Base-by-base conservation (phyloP, 1,140 invertebrate genomes). In the Anastrepha obliqua region DNA sequence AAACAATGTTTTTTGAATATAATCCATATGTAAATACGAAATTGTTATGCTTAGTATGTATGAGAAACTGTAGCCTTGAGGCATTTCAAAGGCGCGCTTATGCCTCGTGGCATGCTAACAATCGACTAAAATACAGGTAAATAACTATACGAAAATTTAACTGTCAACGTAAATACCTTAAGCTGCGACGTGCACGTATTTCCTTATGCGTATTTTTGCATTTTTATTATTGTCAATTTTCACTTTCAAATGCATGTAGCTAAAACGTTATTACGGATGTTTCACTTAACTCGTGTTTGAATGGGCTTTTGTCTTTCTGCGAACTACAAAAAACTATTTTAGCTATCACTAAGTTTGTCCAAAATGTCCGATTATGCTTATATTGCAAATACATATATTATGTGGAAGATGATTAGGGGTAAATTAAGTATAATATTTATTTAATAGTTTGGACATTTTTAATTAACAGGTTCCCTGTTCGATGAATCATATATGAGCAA, bases 41-140 rank as follows among this genome's bases (percentile, higher is more conserved):
- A 67, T 39, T 67, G 20, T 11, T 67, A 67, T 67, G 51, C 51
- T 55, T 55, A 15, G 39, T 51, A 6, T 74, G 44, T 5, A n/a
- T n/a, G 44, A 42, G 44, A 58, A 81, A 9, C 44, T 8, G 74
- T 47, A 81, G 74, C 74, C 74, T 81, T 81, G 47, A 81, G 74
- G 47, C n/a, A 55, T 81, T 58, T 17, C 1, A 81, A 17, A 78
- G n/a, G 2, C 11, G 29, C 60, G 29, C 64, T 5, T 7, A 67
- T n/a, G 20, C 64, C 29, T 39, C 29, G 64, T 67, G 64, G 5
- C 29, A 39, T 67, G 64, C 15, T 13, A 17, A 11, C 64, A 67
- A n/a, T n/a, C 55, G 6, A 81, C 55, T 81, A 81, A 74, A 29
- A 29, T 29, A 29, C 29, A 29, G 44, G 42, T 42, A 74, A 74